Evolutionary conservation across 2,113 vertebrate species (phyloP).

Genomic region (Hemiscyllium ocellatum): DNA sequence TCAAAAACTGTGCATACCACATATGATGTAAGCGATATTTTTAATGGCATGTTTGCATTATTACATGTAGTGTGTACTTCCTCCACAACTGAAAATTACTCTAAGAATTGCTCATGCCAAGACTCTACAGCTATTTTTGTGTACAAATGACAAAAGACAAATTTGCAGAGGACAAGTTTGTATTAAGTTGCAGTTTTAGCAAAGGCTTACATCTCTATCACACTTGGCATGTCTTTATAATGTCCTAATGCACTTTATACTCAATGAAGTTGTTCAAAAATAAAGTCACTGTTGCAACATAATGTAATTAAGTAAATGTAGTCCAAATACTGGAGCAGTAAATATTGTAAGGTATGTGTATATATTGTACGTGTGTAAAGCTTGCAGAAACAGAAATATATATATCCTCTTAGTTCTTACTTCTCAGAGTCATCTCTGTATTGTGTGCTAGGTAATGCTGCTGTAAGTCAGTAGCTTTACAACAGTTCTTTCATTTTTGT

Average conservation of each 20-base stretch:
- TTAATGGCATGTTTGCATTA: not conserved
- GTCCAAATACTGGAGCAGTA: not conserved
- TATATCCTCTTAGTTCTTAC: not conserved
- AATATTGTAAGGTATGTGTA: not conserved
- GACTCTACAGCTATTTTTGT: not conserved
- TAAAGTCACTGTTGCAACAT: not conserved
- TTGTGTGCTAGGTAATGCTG: not conserved
- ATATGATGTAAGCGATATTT: not conserved
- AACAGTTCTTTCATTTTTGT: slow-evolving; percentile 13
- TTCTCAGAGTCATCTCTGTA: not conserved
- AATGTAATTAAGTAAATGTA: not conserved
- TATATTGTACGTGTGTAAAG: not conserved
- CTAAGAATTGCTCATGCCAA: not conserved
- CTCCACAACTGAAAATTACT: not conserved
- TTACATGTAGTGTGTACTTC: not conserved
- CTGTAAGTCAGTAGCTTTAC: slow-evolving; percentile 7
- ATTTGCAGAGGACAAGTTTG: not conserved
- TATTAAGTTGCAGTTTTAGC: not conserved
- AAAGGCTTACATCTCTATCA: not conserved
- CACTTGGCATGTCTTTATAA: not conserved
- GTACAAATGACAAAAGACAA: not conserved
- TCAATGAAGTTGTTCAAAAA: not conserved
- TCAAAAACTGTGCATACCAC: not conserved
- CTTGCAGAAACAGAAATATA: not conserved
- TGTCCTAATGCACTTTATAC: not conserved